Percentiles rank a stretch among this genome's conserved stretches.
Evolutionary conservation across 2,888 invertebrate species (phyloP).

Genomic region (Falcaria lacertinaria): DNA sequence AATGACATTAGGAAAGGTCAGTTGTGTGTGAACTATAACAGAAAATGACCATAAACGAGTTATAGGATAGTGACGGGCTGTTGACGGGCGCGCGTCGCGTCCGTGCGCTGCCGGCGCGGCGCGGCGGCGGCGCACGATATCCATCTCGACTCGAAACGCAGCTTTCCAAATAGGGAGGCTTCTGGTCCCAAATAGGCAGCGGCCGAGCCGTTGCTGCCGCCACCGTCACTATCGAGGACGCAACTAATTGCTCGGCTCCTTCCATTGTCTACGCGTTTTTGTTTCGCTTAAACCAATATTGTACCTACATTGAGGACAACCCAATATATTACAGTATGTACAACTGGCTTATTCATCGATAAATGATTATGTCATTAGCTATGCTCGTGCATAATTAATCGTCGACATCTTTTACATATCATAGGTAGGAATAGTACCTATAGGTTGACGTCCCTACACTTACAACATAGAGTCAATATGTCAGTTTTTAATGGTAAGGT

Average conservation of each 20-base stretch:
- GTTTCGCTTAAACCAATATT: slow-evolving; percentile 40
- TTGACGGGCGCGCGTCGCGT: slow-evolving; percentile 48
- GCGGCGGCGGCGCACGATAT: slow-evolving; percentile 37
- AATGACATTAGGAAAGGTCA: neutral
- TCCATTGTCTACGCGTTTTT: slow-evolving; percentile 68
- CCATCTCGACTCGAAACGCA: slow-evolving; percentile 68
- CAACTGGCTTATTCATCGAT: neutral
- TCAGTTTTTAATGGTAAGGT: no score
- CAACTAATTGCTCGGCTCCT: slow-evolving; percentile 48
- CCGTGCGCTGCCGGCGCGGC: slow-evolving; percentile 31
- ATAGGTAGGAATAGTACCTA: no score
- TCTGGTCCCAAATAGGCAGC: slow-evolving; percentile 71
- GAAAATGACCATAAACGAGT: slow-evolving; percentile 45
- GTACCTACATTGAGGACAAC: slow-evolving; percentile 16
- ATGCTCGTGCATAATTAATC: neutral
- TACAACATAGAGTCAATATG: slow-evolving; percentile 11
- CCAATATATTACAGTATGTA: neutral
- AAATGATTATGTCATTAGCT: slow-evolving; percentile 9
- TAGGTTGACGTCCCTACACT: no score
- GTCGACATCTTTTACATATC: slow-evolving; percentile 6
- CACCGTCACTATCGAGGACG: slow-evolving; percentile 58
- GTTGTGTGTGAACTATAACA: slow-evolving; percentile 20
- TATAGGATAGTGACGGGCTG: slow-evolving; percentile 48
- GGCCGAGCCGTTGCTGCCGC: slow-evolving; percentile 39
- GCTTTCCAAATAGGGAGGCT: slow-evolving; percentile 73